phyloP scores from a whole-genome alignment of 2,113 vertebrate species.

The Sinocyclocheilus maitianheensis region DNA sequence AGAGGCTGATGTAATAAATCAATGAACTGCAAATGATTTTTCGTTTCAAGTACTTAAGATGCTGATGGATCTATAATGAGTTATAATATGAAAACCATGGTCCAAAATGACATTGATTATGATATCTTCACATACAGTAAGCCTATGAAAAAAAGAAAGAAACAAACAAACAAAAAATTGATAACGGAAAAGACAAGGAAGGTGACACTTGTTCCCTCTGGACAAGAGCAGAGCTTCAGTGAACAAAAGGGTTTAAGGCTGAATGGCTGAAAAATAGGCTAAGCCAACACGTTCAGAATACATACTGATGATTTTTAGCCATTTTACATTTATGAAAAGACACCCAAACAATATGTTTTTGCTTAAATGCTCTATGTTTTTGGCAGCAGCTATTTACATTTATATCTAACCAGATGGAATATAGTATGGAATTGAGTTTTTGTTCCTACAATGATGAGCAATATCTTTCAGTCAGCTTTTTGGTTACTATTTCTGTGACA shows the following conservation, averaged over 20 bases:
- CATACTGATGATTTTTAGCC: neutral
- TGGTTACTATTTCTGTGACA: no score
- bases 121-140: neutral
- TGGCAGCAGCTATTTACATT: no score
- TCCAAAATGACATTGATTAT: neutral
- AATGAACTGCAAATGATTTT: slow-evolving; percentile 10
- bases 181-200: neutral
- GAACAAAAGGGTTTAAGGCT: neutral
- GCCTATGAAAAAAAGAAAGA: neutral
- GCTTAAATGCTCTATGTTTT: no score
- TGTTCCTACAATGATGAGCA: no score
- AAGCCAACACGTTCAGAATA: neutral
- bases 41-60: neutral
- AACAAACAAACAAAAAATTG: neutral
- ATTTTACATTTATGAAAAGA: neutral
- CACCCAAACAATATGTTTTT: neutral
- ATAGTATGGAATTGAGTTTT: no score
- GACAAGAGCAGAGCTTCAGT: slow-evolving; percentile 4
- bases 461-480: no score
- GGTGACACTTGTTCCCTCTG: neutral
- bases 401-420: no score
- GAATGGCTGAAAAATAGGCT: neutral
- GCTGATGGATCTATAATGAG: neutral
- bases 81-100: neutral
- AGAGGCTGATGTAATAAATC: neutral